Evolutionary conservation across 2,888 invertebrate genomes (phyloP).

Genomic region (Stramonita haemastoma): DNA sequence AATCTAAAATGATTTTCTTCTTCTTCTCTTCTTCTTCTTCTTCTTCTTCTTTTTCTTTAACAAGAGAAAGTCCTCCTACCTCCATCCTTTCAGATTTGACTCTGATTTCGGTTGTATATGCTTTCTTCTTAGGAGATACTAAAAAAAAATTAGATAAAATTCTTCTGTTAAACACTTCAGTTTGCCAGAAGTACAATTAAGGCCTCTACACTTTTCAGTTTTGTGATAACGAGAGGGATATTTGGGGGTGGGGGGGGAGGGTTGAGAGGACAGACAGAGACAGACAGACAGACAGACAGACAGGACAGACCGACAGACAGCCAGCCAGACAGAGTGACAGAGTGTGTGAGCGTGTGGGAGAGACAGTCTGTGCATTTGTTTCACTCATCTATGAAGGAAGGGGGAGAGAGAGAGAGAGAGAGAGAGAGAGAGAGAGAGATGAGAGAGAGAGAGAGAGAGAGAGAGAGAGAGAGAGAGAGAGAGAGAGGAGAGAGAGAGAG

Average conservation of each 20-base stretch:
- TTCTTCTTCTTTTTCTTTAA: neutral
- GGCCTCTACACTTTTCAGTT: neutral
- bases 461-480: neutral
- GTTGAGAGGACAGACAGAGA: neutral
- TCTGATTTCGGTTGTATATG: no score
- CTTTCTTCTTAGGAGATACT: no score
- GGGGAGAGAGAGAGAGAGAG: neutral
- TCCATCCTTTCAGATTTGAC: no score
- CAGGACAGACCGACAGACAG: neutral
- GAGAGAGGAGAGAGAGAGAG: no score
- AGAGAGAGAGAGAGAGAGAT: neutral
- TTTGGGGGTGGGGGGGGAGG: neutral
- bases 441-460: neutral
- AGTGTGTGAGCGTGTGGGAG: no score
- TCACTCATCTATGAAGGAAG: neutral
- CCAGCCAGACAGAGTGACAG: neutral
- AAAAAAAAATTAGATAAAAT: no score
- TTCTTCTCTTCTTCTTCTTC: neutral
- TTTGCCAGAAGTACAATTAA: no score
- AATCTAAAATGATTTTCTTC: neutral
- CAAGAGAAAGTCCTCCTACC: no score
- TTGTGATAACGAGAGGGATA: neutral
- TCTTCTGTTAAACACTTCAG: no score
- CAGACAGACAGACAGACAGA: neutral
- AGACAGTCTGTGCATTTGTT: neutral